These are phyloP conservation scores for Ichneumoninae sp. DNA, from an alignment of 2,888 invertebrate species.

Conservation along the genomic window DNA sequence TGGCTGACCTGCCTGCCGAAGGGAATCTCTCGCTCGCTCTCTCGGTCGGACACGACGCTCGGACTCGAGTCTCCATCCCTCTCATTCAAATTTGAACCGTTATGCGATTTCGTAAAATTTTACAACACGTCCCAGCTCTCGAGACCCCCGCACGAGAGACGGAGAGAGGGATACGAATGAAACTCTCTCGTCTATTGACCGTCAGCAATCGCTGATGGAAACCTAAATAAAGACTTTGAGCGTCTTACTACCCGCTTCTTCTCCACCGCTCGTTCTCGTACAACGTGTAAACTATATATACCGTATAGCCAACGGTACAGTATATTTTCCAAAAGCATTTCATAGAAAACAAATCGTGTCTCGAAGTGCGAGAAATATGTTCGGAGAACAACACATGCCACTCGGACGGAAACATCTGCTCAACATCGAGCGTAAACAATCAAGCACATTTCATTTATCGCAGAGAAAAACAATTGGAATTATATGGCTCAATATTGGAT, in stretches of 20 bases:
- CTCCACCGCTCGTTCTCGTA: neutral
- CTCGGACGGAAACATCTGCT: neutral
- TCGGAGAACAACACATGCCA: neutral
- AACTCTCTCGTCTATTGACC: conserved; percentile 46
- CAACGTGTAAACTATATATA: neutral
- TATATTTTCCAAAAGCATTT: conserved; percentile 1
- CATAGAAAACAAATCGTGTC: conserved; percentile 1
- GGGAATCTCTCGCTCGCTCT: conserved; percentile 45
- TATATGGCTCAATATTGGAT: neutral
- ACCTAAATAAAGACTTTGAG: conserved; percentile 50
- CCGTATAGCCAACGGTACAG: neutral
- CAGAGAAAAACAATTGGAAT: neutral
- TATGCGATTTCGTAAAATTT: conserved; percentile 68
- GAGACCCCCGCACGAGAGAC: neutral
- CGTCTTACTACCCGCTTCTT: conserved; percentile 3
- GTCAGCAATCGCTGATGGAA: conserved; percentile 41
- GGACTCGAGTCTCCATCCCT: conserved; percentile 28
- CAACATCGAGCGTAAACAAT: neutral
- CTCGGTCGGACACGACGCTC: conserved; percentile 1
- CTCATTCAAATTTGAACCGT: conserved; percentile 70
- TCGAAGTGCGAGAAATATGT: neutral
- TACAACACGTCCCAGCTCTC: conserved; percentile 45
- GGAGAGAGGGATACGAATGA: conserved; percentile 14
- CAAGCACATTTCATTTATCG: neutral
- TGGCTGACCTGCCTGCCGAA: conserved; percentile 57